Conservation (phyloP, 1,140 invertebrate genomes). For the Patella vulgata region DNA sequence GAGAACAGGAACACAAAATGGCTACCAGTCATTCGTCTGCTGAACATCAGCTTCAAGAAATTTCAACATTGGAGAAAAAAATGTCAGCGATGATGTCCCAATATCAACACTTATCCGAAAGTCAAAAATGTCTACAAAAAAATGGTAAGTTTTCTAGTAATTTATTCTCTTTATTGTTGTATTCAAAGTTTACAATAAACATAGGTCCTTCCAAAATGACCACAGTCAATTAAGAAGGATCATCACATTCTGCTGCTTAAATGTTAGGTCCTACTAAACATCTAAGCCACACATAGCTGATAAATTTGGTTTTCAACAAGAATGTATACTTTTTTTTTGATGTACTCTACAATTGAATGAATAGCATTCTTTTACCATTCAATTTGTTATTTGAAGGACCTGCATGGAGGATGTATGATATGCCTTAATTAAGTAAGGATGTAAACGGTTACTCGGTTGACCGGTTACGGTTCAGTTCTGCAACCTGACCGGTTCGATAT, state of each 20-base stretch:
- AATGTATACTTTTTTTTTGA: too few relatives aligned
- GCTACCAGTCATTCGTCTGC: conserved; percentile 10
- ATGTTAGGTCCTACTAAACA: background rate
- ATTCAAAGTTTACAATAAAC: background rate
- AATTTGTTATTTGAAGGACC: too few relatives aligned
- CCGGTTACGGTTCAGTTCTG: too few relatives aligned
- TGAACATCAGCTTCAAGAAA: conserved; percentile 20
- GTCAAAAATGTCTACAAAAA: conserved; percentile 17
- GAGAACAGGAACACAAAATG: conserved; percentile 24
- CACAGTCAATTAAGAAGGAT: too few relatives aligned
- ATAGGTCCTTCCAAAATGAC: too few relatives aligned
- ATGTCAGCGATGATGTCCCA: conserved; percentile 14
- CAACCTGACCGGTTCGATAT: too few relatives aligned
- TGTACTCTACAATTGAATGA: too few relatives aligned
- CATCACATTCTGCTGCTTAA: too few relatives aligned
- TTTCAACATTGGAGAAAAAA: conserved; percentile 25
- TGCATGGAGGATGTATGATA: too few relatives aligned
- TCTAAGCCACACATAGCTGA: background rate
- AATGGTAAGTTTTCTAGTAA: conserved; percentile 18
- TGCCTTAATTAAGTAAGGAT: too few relatives aligned
- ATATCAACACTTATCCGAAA: conserved; percentile 14
- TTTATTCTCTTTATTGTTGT: background rate
- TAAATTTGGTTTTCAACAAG: conserved; percentile 19
- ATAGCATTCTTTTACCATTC: too few relatives aligned
- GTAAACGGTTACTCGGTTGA: too few relatives aligned